Percentiles rank a stretch among this genome's conserved stretches.
Evolutionary conservation across 2,888 invertebrate species (phyloP).

Genomic region (Margaritifera margaritifera): DNA sequence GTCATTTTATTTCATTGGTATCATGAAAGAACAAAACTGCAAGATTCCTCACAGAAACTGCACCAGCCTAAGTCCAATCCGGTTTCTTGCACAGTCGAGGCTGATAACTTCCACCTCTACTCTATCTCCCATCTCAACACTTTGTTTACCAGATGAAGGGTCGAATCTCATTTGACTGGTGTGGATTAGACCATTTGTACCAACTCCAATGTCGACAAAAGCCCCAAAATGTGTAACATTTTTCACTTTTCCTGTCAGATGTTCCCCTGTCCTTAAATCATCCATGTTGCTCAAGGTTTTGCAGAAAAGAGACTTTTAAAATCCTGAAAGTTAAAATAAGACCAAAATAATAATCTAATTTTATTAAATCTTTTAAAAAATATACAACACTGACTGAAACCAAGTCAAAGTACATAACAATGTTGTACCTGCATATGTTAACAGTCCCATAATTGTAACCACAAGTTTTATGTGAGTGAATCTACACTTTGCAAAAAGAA

Average conservation of each 20-base stretch:
- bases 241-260: constrained; percentile 81
- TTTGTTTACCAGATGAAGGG: constrained; percentile 21
- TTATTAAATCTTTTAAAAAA: too few relatives aligned
- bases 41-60: constrained; percentile 15
- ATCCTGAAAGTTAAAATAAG: constrained; percentile 64
- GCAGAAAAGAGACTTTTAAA: constrained; percentile 83
- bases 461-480: too few relatives aligned
- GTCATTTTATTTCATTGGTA: too few relatives aligned
- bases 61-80: constrained; percentile 56
- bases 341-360: too few relatives aligned
- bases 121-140: constrained; percentile 60
- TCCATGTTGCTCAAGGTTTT: constrained; percentile 80
- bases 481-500: too few relatives aligned
- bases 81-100: constrained; percentile 47
- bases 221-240: constrained; percentile 93
- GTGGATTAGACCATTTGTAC: constrained; percentile 70
- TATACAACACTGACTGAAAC: too few relatives aligned
- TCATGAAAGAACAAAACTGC: too few relatives aligned
- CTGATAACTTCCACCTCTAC: constrained; percentile 58
- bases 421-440: too few relatives aligned
- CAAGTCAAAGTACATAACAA: too few relatives aligned
- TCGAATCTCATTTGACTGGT: constrained; percentile 71
- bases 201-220: constrained; percentile 83
- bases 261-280: constrained; percentile 75
- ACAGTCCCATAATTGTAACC: too few relatives aligned